These are phyloP conservation scores for Xenentodon cancila DNA, from an alignment of 2,797 vertebrate genomes.

Conservation along the genomic window DNA sequence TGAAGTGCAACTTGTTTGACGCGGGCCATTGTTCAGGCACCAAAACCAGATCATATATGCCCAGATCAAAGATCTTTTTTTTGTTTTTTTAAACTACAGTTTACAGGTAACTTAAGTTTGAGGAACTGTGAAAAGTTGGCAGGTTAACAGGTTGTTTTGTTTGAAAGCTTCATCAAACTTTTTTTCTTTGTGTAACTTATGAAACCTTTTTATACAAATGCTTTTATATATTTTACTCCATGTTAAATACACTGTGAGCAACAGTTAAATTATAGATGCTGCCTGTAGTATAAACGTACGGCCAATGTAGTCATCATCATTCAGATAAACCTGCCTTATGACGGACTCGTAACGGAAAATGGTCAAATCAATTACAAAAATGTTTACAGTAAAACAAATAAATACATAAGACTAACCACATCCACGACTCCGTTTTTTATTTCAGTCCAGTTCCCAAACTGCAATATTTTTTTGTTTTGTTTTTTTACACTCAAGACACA, in stretches of 20 bases:
- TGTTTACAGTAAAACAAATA: not conserved
- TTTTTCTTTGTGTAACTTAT: slow-evolving; percentile 29
- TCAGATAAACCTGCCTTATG: slow-evolving; percentile 13
- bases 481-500: slow-evolving; percentile 99
- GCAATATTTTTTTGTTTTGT: slow-evolving; percentile 81
- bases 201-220: slow-evolving; percentile 25
- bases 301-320: not conserved
- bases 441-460: slow-evolving; percentile 98
- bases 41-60: not conserved
- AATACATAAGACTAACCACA: slow-evolving; percentile 19
- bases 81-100: not conserved
- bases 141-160: not conserved
- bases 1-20: not conserved
- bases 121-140: not conserved
- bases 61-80: too few species aligned
- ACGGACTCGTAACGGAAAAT: not conserved
- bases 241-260: slow-evolving; percentile 25
- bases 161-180: not conserved
- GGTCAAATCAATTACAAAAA: not conserved
- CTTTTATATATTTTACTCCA: slow-evolving; percentile 25
- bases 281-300: not conserved
- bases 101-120: slow-evolving; percentile 1
- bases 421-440: slow-evolving; percentile 71
- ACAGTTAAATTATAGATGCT: not conserved
- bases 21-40: not conserved